Evolutionary conservation across 2,113 vertebrate species (phyloP), one percentile per base, ranked within the genome.

Genomic region (Orthonyx spaldingii): DNA sequence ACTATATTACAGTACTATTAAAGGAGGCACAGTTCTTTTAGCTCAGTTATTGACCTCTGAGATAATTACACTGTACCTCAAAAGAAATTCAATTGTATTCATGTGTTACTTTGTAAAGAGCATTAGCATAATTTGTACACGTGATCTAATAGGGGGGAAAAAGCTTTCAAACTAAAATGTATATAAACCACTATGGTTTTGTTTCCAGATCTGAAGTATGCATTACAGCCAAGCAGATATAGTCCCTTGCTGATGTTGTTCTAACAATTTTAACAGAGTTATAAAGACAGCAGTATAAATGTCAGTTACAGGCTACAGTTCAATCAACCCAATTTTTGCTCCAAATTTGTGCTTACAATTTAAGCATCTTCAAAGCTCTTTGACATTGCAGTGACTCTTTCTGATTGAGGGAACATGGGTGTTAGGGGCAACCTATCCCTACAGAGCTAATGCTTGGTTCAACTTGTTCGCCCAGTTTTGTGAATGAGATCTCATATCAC

Each of bases 31-130:
- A 87, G 63, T 79, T 75, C 66, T 89, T 46, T 94, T 94, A 94
- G 60, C 37, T 84, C 23, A 50, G n/a, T 88, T 91, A 97, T 88
- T 92, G 77, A 95, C 94, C 65, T 84, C 30, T 83, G 87, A 94
- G 94, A 89, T 89, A 96, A 94, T 93, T 93, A 94, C 74, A 60
- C 41, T 95, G 49, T 94, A 69, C 47, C 83, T 90, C 78, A 87
- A 64, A 96, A 84, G 33, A 93, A 82, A 72, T 94, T 78, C 12
- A 77, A 71, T 91, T 91, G 49, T 88, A 84, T 79, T 96, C 46
- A 79, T 88, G 69, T 57, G 41, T 95, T 92, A 75, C 26, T 91
- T 77, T 90, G 78, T 78, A 87, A 90, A 91, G 65, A 91, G 30
- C 79, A 72, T 76, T 72, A 83, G 7, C 68, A 44, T 95, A 49